A percentile compares a stretch with the other conserved stretches of the same genome.
Conservation (phyloP, 2,888 invertebrate species). For the Amiota communis region DNA sequence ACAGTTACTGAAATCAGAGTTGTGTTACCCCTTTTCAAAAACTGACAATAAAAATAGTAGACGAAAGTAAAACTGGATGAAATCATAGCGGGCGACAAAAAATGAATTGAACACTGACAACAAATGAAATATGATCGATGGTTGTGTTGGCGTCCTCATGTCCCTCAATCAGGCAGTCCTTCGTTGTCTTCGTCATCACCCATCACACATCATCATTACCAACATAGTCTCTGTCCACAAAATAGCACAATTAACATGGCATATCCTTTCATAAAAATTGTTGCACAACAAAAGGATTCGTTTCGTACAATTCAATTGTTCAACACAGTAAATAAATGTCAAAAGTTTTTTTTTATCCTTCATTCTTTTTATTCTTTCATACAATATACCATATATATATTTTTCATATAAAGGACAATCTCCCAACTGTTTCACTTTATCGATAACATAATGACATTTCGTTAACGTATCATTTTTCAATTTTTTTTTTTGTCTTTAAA, state of each 20-base stretch:
- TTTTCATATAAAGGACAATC: neutral
- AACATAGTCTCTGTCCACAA: constrained; percentile 61
- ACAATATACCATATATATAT: neutral
- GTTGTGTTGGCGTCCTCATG: constrained; percentile 38
- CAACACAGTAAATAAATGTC: constrained; percentile 67
- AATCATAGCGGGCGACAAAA: constrained; percentile 60
- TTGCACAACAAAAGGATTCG: constrained; percentile 64
- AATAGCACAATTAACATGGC: constrained; percentile 67
- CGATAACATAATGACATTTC: constrained; percentile 68
- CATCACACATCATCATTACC: constrained; percentile 6
- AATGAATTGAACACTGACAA: constrained; percentile 23
- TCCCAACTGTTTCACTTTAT: constrained; percentile 32
- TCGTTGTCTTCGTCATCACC: constrained; percentile 16
- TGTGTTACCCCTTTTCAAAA: constrained; percentile 23
- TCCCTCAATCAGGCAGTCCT: constrained; percentile 33
- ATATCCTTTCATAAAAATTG: constrained; percentile 65
- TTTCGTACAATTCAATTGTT: constrained; percentile 57
- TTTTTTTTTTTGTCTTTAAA: constrained; percentile 36
- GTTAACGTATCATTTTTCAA: constrained; percentile 66
- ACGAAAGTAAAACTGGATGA: constrained; percentile 20
- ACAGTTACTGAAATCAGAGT: constrained; percentile 16
- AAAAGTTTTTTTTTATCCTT: constrained; percentile 37
- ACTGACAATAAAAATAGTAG: constrained; percentile 13
- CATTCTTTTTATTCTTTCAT: constrained; percentile 12
- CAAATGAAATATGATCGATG: constrained; percentile 64